phyloP scores from a whole-genome alignment of 2,888 invertebrate species.

The Tinea semifulvella region DNA sequence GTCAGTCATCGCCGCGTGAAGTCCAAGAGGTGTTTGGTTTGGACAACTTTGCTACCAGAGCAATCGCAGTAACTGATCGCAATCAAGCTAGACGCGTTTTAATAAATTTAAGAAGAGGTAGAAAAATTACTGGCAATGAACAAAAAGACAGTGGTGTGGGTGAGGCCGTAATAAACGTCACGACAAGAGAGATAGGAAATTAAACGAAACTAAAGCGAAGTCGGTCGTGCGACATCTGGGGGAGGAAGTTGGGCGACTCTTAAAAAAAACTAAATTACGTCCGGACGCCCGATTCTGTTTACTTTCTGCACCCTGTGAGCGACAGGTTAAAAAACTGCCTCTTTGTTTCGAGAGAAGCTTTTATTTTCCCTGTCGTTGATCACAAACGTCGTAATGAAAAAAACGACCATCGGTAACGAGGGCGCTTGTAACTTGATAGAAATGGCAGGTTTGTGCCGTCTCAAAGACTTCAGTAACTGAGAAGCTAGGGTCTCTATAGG shows the following conservation, averaged over 20 bases:
- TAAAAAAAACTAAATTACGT: constrained; percentile 51
- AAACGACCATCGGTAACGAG: constrained; percentile 5
- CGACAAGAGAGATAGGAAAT: constrained; percentile 58
- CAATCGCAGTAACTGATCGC: too few relatives aligned
- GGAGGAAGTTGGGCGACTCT: constrained; percentile 41
- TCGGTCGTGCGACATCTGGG: constrained; percentile 45
- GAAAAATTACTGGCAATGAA: constrained; percentile 46
- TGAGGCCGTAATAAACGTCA: constrained; percentile 55
- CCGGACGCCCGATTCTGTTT: constrained; percentile 46
- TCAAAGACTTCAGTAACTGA: too few relatives aligned
- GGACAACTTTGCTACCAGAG: too few relatives aligned
- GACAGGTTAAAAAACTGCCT: constrained; percentile 41
- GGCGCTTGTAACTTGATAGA: neutral
- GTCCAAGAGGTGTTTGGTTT: too few relatives aligned
- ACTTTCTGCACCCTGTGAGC: constrained; percentile 37
- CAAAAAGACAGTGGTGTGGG: constrained; percentile 44
- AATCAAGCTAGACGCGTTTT: too few relatives aligned
- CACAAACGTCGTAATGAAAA: constrained; percentile 22
- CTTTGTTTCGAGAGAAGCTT: constrained; percentile 26
- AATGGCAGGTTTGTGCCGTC: neutral
- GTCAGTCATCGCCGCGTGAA: too few relatives aligned
- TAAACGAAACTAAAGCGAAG: constrained; percentile 61
- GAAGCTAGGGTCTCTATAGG: too few relatives aligned
- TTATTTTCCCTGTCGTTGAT: constrained; percentile 25
- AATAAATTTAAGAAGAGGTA: too few relatives aligned